phyloP scores from a whole-genome alignment of 1,140 invertebrate species.

The Ectropis grisescens region DNA sequence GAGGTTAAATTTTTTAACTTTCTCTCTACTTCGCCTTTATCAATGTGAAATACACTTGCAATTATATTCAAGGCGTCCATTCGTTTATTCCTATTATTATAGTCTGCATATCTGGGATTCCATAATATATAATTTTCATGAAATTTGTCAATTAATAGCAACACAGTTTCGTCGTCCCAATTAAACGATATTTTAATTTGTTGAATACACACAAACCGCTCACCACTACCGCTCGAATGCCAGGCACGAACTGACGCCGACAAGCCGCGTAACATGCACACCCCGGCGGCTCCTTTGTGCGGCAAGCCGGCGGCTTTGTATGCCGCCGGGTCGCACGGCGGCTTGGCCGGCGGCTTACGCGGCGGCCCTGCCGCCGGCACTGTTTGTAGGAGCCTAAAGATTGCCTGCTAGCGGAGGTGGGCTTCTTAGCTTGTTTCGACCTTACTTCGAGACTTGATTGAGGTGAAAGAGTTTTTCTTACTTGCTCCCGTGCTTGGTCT shows the following conservation, averaged over 20 bases:
- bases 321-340: no score
- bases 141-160: conserved; percentile 4
- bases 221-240: no score
- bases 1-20: background rate
- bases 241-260: background rate
- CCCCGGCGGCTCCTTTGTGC: conserved; percentile 8
- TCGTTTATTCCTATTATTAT: conserved; percentile 4
- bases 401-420: no score
- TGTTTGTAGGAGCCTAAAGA: no score
- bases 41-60: conserved; percentile 5
- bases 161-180: conserved; percentile 1
- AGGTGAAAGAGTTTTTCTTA: no score
- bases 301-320: conserved; percentile 3
- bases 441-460: no score
- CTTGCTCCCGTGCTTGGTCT: no score
- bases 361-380: no score
- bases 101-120: conserved; percentile 4
- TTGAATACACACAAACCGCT: no score
- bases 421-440: no score
- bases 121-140: conserved; percentile 5
- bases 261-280: no score
- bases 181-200: background rate
- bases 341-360: no score
- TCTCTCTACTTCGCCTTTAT: conserved; percentile 2
- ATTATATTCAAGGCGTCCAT: conserved; percentile 2